These are phyloP conservation scores for Micrastur ruficollis DNA, from an alignment of 2,797 vertebrate species.

Conservation along the genomic window DNA sequence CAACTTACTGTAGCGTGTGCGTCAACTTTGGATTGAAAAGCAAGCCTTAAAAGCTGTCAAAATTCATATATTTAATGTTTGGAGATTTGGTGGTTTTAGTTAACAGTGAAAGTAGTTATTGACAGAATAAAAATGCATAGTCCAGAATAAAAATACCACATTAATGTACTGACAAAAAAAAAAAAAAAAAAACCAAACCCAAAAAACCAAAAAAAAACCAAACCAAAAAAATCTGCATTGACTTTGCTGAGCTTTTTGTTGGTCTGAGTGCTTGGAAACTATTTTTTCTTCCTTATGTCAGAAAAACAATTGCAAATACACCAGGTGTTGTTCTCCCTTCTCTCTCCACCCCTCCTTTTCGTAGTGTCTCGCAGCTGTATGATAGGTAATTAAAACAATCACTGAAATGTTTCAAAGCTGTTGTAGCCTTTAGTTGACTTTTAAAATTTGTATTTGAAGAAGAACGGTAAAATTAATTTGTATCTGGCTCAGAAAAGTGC, in stretches of 20 bases:
- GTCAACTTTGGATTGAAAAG: neutral
- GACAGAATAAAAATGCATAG: neutral
- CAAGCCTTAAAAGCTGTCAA: constrained; percentile 7
- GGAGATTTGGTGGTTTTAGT: constrained; percentile 5
- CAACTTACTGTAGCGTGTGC: neutral
- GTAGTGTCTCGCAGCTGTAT: constrained; percentile 13
- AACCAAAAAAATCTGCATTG: neutral
- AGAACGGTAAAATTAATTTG: constrained; percentile 60
- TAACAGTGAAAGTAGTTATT: neutral
- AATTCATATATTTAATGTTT: neutral
- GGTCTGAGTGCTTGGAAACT: neutral
- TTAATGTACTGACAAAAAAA: neutral
- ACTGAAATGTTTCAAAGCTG: constrained; percentile 50
- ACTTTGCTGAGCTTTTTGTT: neutral
- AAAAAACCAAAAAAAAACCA: neutral
- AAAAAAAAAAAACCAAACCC: no score
- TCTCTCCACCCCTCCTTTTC: neutral
- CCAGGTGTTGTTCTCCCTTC: constrained; percentile 39
- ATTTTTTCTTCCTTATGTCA: constrained; percentile 3
- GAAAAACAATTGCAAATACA: neutral
- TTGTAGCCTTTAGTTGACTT: constrained; percentile 60
- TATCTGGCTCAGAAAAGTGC: constrained; percentile 24
- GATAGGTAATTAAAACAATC: constrained; percentile 57
- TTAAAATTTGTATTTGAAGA: constrained; percentile 51
- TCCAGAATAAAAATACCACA: neutral